Evolutionary conservation across 1,140 invertebrate species (phyloP), one percentile per base, ranked within the genome.

Genomic region (Geopemphigus sp.): DNA sequence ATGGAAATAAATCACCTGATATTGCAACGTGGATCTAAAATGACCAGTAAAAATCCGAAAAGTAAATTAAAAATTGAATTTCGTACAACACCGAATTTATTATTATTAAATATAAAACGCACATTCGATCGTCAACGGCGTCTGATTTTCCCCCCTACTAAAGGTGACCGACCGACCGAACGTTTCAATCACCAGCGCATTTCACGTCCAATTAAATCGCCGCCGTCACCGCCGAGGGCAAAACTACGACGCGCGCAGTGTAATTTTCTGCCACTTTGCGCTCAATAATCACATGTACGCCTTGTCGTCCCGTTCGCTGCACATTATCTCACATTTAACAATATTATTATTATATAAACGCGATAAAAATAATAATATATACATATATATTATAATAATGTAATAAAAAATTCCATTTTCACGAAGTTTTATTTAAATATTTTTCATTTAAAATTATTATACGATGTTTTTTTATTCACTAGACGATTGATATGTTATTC

Each of bases 261-360:
- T 63, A 63, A 63, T 63, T 63, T 63, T 83, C 82, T 81, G 81
- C 85, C 45, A 82, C 84, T 3, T 81, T 39, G 50, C 29, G 50
- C 47, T 32, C 32, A 39, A 39, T 39, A 39, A 39, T 39, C 32
- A 39, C 32, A 39, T 39, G 32, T 8, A 39, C 32, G 59, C 59
- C 5, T 61, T 24, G 19, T 39, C 29, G 3, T 19, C 29, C 17
- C 15, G 24, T 29, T 14, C 6, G 32, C 8, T 1, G 24, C 8
- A 56, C 56, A 22, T 57, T 12, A 10, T 19, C 1, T 1, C 22
- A 3, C 29, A 39, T 32, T 15, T 32, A 8, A 32, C 19, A 11
- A 29, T 63, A 5, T 12, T 59, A 5, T 57, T 5, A 59, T 39
- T 2, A 4, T 39, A 8, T 24, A 5, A 12, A 1, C 24, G 11